Conservation (phyloP, 2,888 invertebrate species). For the Cetonia aurata region DNA sequence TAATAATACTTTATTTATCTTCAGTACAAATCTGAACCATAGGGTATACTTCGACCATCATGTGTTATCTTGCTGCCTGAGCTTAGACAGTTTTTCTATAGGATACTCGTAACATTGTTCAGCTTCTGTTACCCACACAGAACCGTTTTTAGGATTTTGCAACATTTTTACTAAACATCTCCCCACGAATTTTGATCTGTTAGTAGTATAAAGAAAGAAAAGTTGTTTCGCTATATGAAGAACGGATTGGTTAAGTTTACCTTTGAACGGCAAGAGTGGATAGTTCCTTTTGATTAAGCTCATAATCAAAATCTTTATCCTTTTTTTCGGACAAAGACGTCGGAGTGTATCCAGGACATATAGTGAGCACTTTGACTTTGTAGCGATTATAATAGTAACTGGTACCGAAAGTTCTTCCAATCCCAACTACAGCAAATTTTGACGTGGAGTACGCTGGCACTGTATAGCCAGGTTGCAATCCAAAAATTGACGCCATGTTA, state of each 20-base stretch:
- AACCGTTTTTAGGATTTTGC: constrained; percentile 48
- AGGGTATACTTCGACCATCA: neutral
- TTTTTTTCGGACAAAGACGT: constrained; percentile 1
- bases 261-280: constrained; percentile 17
- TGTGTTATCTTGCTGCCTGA: neutral
- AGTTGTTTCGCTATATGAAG: too few relatives aligned
- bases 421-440: constrained; percentile 53
- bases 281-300: constrained; percentile 4
- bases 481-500: constrained; percentile 55
- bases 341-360: constrained; percentile 51
- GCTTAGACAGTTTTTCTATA: constrained; percentile 9
- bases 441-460: constrained; percentile 50
- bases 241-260: constrained; percentile 16
- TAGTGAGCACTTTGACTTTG: constrained; percentile 49
- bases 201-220: neutral
- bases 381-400: constrained; percentile 45
- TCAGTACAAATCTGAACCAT: too few relatives aligned
- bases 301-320: constrained; percentile 4
- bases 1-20: too few relatives aligned
- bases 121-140: constrained; percentile 49
- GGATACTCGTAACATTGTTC: constrained; percentile 22
- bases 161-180: constrained; percentile 46
- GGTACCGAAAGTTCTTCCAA: constrained; percentile 45
- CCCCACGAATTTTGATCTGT: constrained; percentile 44
- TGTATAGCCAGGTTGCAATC: constrained; percentile 46